Evolutionary conservation across 2,113 vertebrate species (phyloP), one percentile per base, ranked within the genome.

Genomic region (Gallinago undulata): DNA sequence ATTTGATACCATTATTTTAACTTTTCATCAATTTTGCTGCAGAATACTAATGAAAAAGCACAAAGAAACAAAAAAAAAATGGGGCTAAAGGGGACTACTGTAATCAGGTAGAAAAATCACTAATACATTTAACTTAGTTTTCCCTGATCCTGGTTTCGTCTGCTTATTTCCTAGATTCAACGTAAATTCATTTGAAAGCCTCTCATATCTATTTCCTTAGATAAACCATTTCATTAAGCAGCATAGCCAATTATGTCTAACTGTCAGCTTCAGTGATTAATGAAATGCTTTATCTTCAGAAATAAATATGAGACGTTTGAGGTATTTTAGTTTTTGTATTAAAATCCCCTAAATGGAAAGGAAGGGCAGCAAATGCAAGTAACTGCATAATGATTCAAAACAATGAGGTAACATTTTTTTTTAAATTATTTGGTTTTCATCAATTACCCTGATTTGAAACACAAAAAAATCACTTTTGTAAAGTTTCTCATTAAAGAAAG

Each of bases 181-280:
- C 86, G 16, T 37, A 37, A 8, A 70, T 37, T 55, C 21, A 48
- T 69, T 87, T 81, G 63, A 76, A 90, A 93, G 19, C 7, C 6
- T 88, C 50, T 72, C 14, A n/a, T 86, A 78, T 62, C 43, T 91
- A 69, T 96, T 96, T 92, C 76, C 25, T 86, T 70, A 85, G 63
- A 90, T 85, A 87, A 94, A 77, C 15, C 45, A 55, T 93, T 91
- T 89, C 43, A 90, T 87, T 94, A 84, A 93, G 68, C 89, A 92
- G 47, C 15, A 30, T 37, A 74, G 53, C 39, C 25, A 68, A 69
- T 81, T 83, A 62, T 24, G 14, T 64, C 33, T 69, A 60, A 68
- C 45, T 80, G 57, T 76, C 47, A 74, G 12, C n/a, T 76, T 84
- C 53, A 50, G 50, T 60, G 57, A 91, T 77, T 86, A 90, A 79